Evolutionary conservation across 1,140 invertebrate genomes (phyloP), one percentile per base, ranked within the genome.

Genomic region (Calliopsis andreniformis): DNA sequence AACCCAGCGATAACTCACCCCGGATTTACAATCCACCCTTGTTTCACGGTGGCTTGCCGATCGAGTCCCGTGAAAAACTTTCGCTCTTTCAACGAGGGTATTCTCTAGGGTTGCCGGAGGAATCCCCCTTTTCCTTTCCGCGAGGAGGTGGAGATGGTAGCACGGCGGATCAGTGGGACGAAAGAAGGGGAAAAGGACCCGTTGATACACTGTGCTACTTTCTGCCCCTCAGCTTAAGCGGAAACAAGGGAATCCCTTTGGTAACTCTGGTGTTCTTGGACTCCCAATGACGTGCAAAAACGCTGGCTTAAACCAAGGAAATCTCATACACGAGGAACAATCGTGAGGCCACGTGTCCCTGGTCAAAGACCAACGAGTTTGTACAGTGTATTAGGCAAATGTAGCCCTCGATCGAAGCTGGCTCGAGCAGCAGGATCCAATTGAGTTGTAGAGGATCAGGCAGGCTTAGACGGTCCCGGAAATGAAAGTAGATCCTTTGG

Each of bases 401-500:
- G 59, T 23, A 71, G 35, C n/a, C 1, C 45, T 45, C 59, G 61
- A 82, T 86, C 75, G 43, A 63, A 61, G 35, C 14, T 72, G 67
- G 63, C 45, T 75, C 47, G 10, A 32, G 43, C 28, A 30, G 10
- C 23, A 58, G 55, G 42, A 79, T 81, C 53, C 69, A 62, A 76
- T 82, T 62, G 66, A 75, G 66, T 76, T 49, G 23, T 43, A 51
- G 55, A 61, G 62, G 73, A 76, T 85, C 25, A 18, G 30, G 16
- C 18, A 70, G 53, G 42, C 32, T 69, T 79, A 72, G 30, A 73
- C 45, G 4, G 28, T 23, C 18, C 67, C 59, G 63, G 77, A 86
- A 86, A 86, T 76, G 82, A 86, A 78, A 79, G 76, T 67, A 64
- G 76, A 58, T 53, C 59, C 67, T 86, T 58, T 59, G 58, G 43